Evolutionary conservation across 2,113 vertebrate genomes (phyloP).

Genomic region (Anhinga rufa): DNA sequence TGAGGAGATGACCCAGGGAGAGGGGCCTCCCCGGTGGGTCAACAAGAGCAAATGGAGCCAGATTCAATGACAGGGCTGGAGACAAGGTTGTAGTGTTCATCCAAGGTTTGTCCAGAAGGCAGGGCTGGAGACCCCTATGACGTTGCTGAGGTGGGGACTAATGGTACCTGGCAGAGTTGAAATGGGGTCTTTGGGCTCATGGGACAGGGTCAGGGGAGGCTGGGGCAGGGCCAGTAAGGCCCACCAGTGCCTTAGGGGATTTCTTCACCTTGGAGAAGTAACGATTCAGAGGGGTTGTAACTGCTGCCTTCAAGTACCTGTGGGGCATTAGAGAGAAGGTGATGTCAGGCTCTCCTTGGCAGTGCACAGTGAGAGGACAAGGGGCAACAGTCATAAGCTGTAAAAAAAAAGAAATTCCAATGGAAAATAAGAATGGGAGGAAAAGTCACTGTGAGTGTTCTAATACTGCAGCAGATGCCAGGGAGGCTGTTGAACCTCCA

Average conservation of each 20-base stretch:
- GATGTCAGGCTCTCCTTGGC: background rate
- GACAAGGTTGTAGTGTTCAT: background rate
- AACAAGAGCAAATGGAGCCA: background rate
- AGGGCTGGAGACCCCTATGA: background rate
- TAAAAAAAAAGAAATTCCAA: background rate
- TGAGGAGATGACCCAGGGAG: background rate
- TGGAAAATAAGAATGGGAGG: background rate
- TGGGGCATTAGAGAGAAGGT: background rate
- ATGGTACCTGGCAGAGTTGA: background rate
- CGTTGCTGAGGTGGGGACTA: background rate
- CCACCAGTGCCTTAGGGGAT: background rate
- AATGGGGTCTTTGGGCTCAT: background rate
- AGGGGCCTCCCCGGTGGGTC: background rate
- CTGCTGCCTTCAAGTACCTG: background rate
- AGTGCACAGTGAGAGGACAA: background rate
- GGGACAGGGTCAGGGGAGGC: background rate
- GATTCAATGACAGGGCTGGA: background rate
- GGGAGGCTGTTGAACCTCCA: background rate
- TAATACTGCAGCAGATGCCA: background rate
- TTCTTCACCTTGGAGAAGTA: background rate
- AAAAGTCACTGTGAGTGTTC: background rate
- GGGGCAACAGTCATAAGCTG: rapidly evolving
- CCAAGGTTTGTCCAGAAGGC: background rate
- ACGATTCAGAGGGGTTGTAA: background rate
- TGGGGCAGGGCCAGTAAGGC: background rate